Percentiles rank a stretch among this genome's conserved stretches.
These are phyloP conservation scores for Noctua fimbriata DNA, from an alignment of 2,888 invertebrate genomes.

Conservation along the genomic window DNA sequence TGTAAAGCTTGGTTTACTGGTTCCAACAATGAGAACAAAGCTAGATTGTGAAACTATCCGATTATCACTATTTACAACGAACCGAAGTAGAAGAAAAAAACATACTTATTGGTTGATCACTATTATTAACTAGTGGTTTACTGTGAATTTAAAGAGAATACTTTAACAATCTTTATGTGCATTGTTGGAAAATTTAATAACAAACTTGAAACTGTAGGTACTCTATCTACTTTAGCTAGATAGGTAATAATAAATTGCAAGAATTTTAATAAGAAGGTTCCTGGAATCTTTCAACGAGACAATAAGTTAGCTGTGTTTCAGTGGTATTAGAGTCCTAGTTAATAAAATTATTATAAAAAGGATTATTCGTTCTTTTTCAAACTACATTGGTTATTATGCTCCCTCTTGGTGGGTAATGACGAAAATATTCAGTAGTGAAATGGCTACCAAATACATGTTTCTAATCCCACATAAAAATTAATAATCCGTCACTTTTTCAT, in stretches of 20 bases:
- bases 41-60: constrained; percentile 15
- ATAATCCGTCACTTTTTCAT: constrained; percentile 42
- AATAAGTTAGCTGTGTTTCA: neutral
- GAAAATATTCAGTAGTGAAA: neutral
- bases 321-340: neutral
- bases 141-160: constrained; percentile 9
- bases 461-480: constrained; percentile 17
- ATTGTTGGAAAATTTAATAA: neutral
- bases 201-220: neutral
- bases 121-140: constrained; percentile 12
- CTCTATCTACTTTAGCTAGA: too few species aligned
- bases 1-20: constrained; percentile 12
- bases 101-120: neutral
- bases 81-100: neutral
- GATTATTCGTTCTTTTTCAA: neutral
- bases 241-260: neutral
- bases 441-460: neutral
- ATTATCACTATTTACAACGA: constrained; percentile 7
- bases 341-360: neutral
- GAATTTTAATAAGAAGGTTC: neutral
- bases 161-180: neutral
- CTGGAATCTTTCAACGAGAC: neutral
- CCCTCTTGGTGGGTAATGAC: neutral
- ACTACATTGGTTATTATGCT: neutral
- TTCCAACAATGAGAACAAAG: constrained; percentile 27